Evolutionary conservation across 64 coral and sea anemone genomes (phyloP).

Genomic region (Stichodactyla helianthus): DNA sequence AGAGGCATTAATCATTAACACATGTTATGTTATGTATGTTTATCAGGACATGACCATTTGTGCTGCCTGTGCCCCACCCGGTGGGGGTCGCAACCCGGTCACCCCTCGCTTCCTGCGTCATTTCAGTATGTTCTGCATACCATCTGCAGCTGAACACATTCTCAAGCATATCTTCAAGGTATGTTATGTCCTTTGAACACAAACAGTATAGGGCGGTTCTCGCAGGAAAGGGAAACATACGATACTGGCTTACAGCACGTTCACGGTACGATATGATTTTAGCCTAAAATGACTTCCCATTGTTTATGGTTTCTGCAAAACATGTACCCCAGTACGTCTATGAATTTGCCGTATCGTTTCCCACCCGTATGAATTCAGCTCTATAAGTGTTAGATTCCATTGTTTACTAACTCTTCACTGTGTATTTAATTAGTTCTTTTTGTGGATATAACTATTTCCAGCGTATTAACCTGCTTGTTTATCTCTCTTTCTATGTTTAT

Average conservation of each 20-base stretch:
- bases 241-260: too few relatives aligned
- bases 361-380: too few relatives aligned
- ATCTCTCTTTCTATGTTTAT: not conserved
- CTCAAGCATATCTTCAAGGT: slow-evolving; percentile 99
- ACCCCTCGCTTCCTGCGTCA: slow-evolving; percentile 95
- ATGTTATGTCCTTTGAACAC: not conserved
- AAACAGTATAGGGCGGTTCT: too few relatives aligned
- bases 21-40: not conserved
- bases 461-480: not conserved
- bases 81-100: slow-evolving; percentile 94
- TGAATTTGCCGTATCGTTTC: too few relatives aligned
- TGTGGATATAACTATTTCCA: not conserved
- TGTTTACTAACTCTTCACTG: too few relatives aligned
- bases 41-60: slow-evolving; percentile 96
- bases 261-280: not conserved
- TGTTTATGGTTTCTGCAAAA: too few relatives aligned
- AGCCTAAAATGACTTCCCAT: too few relatives aligned
- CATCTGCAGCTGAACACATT: slow-evolving; percentile 90
- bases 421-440: too few relatives aligned
- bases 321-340: too few relatives aligned
- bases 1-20: not conserved
- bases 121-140: slow-evolving; percentile 98
- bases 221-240: too few relatives aligned
- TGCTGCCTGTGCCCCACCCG: slow-evolving; percentile 94
- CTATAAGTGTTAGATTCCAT: too few relatives aligned